Evolutionary conservation across 2,888 invertebrate genomes (phyloP), one percentile per base, ranked within the genome.

Genomic region (Pyrocoelia pectoralis): DNA sequence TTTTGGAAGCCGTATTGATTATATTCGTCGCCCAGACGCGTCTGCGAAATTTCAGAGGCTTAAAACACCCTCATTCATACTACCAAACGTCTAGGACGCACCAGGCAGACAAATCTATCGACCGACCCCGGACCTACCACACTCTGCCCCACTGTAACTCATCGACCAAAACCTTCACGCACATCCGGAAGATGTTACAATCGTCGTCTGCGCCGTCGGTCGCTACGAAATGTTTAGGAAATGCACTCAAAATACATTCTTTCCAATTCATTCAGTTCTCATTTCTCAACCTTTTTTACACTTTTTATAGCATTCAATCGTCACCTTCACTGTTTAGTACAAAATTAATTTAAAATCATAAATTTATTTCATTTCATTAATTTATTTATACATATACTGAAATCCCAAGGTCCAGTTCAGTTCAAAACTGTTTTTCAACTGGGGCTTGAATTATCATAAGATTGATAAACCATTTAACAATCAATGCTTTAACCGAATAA

Each of bases 31-130:
- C 12, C 56, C 54, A 61, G 65, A 67, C 61, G 65, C 67, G 65
- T 67, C 67, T 56, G 46, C 24, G 58, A 65, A 61, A 60, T 56
- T 28, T 65, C 58, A 33, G 67, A 56, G 38, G 52, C 43, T 49
- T 41, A 58, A 57, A 12, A 52, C 50, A 28, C 58, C 54, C 49
- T 54, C 33, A 53, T 53, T 28, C 63, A 52, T 54, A 53, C 62
- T 55, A 49, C 65, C 46, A 53, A 60, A 53, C 66, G 69, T 68
- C 67, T 68, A 61, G 65, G 64, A 69, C 67, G 71, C 68, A 70
- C 74, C 74, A 75, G 75, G 73, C 74, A 75, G 75, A 75, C 74
- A 71, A 72, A 74, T 74, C 75, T 75, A 75, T 75, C 74, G 75
- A 75, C 75, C 71, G 66, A 66, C 65, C 72, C 75, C 72, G 75